These are phyloP conservation scores for Frieseomelitta varia DNA, from an alignment of 1,140 invertebrate genomes.

Conservation along the genomic window DNA sequence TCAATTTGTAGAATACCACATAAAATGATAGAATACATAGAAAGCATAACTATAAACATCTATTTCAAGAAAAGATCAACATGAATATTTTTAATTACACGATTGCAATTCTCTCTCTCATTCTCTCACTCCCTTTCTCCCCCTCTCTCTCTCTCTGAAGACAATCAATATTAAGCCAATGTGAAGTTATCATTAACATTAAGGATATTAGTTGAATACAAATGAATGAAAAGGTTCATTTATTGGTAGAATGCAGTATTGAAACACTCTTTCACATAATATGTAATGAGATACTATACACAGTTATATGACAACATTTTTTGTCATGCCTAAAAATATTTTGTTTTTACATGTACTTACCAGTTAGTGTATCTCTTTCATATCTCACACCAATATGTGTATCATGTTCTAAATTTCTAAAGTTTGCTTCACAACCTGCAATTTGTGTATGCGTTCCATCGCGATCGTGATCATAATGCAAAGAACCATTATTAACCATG, in stretches of 20 bases:
- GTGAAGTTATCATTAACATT: background rate
- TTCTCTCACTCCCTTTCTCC: too few relatives aligned
- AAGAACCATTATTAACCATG: conserved; percentile 98
- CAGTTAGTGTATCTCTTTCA: conserved; percentile 92
- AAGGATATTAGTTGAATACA: background rate
- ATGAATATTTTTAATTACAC: background rate
- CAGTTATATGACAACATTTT: conserved; percentile 5
- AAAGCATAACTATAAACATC: conserved; percentile 19
- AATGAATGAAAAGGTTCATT: background rate
- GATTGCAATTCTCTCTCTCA: too few relatives aligned
- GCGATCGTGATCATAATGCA: conserved; percentile 98
- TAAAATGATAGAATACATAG: conserved; percentile 40
- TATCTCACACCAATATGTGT: conserved; percentile 96
- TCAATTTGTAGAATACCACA: conserved; percentile 31
- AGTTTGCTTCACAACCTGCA: conserved; percentile 96
- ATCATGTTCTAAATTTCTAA: conserved; percentile 96
- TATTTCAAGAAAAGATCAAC: background rate
- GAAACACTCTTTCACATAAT: background rate
- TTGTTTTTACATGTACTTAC: conserved; percentile 80
- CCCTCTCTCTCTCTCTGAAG: background rate
- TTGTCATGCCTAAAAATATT: conserved; percentile 3
- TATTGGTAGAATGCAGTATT: background rate
- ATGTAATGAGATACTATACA: background rate
- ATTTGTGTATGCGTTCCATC: conserved; percentile 99
- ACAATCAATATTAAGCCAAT: background rate